Conservation (phyloP, 1,140 invertebrate genomes). For the Drosophila tropicalis region DNA sequence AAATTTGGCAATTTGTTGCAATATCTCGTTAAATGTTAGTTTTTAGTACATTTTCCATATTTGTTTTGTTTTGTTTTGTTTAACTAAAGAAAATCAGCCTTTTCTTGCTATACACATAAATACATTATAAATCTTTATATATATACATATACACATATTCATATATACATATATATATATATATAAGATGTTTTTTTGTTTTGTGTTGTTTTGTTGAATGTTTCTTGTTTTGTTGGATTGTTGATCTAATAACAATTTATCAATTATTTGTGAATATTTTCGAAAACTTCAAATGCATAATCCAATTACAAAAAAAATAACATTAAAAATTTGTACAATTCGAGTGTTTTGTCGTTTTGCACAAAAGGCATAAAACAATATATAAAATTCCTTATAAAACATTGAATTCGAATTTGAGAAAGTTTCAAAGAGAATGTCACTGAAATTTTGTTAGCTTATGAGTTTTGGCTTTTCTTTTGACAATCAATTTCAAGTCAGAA, state of each 20-base stretch:
- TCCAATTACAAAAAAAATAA: background rate
- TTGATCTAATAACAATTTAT: slow-evolving; percentile 8
- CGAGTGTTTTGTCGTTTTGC: too few relatives aligned
- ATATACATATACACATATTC: slow-evolving; percentile 17
- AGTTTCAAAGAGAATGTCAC: too few relatives aligned
- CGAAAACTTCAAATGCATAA: too few relatives aligned
- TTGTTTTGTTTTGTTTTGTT: slow-evolving; percentile 46
- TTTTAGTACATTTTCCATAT: slow-evolving; percentile 35
- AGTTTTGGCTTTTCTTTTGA: too few relatives aligned
- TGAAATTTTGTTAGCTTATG: too few relatives aligned
- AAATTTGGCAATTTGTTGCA: slow-evolving; percentile 80
- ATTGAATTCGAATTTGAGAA: background rate
- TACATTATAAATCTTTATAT: slow-evolving; percentile 49
- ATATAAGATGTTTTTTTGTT: slow-evolving; percentile 1
- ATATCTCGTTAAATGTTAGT: slow-evolving; percentile 58
- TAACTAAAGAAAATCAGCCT: slow-evolving; percentile 80
- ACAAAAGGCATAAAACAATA: too few relatives aligned
- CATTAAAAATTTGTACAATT: too few relatives aligned
- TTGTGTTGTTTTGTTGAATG: slow-evolving; percentile 10
- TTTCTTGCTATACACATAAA: slow-evolving; percentile 78
- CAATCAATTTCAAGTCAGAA: background rate
- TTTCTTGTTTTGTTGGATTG: slow-evolving; percentile 1
- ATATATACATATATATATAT: slow-evolving; percentile 19
- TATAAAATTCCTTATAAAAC: too few relatives aligned
- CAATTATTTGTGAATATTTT: background rate